Conservation (phyloP, 2,888 invertebrate species). For the Cheilosia urbana region DNA sequence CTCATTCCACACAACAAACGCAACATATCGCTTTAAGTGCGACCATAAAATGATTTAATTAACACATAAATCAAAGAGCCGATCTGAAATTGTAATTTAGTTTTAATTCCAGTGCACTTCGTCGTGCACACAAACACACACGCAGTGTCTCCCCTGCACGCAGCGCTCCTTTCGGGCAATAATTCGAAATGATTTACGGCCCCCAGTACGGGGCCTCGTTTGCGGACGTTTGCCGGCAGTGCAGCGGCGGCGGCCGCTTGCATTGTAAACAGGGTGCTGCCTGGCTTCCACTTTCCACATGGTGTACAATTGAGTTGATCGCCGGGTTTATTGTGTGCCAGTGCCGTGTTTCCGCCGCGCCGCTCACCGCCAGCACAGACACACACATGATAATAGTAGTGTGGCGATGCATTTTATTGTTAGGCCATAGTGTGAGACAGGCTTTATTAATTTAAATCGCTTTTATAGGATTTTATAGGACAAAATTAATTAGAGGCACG, state of each 20-base stretch:
- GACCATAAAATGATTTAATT: constrained; percentile 81
- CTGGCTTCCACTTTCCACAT: constrained; percentile 60
- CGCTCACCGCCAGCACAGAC: not conserved
- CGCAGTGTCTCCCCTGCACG: constrained; percentile 9
- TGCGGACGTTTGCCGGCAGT: constrained; percentile 45
- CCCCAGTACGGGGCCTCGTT: constrained; percentile 67
- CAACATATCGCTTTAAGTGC: constrained; percentile 78
- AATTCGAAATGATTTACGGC: constrained; percentile 76
- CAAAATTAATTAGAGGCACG: constrained; percentile 71
- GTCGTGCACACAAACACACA: constrained; percentile 25
- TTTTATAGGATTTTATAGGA: constrained; percentile 70
- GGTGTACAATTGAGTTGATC: constrained; percentile 69
- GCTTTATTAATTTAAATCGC: constrained; percentile 75
- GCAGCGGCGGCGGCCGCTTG: constrained; percentile 41
- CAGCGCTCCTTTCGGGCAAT: constrained; percentile 70
- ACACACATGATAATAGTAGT: constrained; percentile 41
- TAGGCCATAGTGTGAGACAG: constrained; percentile 66
- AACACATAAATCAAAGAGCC: constrained; percentile 80
- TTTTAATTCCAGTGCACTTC: constrained; percentile 78
- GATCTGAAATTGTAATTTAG: constrained; percentile 79
- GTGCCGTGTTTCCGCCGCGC: constrained; percentile 23
- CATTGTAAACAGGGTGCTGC: constrained; percentile 49
- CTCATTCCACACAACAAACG: constrained; percentile 48
- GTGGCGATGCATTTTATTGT: constrained; percentile 73
- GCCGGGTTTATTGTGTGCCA: constrained; percentile 63